Evolutionary conservation across 1,140 invertebrate species (phyloP), one percentile per base, ranked within the genome.

Genomic region (Aleiodes sp.): DNA sequence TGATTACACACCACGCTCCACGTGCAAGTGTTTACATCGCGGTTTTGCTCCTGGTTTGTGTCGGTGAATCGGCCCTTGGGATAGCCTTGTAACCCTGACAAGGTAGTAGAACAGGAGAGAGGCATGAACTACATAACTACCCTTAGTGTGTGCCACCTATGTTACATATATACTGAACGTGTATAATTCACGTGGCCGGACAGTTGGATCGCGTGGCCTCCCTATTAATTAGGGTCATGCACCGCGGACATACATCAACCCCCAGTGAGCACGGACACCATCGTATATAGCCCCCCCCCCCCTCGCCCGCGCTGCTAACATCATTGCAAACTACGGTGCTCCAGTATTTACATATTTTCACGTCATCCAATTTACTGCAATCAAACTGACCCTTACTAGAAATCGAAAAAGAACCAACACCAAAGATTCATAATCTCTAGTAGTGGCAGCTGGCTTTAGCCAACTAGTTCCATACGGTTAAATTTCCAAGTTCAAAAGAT

Each of bases 191-290:
- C 76, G 70, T 65, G 64, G 65, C 72, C 69, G 66, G 80, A 84
- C 80, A 83, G 82, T 84, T 82, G 82, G 81, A 83, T 83, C 75
- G 80, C 81, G 76, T 83, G 78, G 80, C 73, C 76, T 84, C 77
- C 78, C 82, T 84, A 81, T 82, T 85, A 85, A 85, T 85, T 84
- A 85, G 79, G 82, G 81, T 84, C 82, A 79, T 83, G 81, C 78
- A 83, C 81, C 79, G 77, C 70, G 76, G 71, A 72, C 79, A 79
- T 84, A 80, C 78, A 84, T 84, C 81, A 85, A 77, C 43, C 72
- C 74, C 72, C 31, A n/a, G 35, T 62, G 14, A 64, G 39, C 43
- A 19, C 62, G 66, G 62, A 65, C 69, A 29, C 63, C 59, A 70
- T 70, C 61, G 64, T 64, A 70, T 26, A 67, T 66, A 60, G 52